Evolutionary conservation across 2,888 invertebrate species (phyloP).

Genomic region (Ochropleura plecta): DNA sequence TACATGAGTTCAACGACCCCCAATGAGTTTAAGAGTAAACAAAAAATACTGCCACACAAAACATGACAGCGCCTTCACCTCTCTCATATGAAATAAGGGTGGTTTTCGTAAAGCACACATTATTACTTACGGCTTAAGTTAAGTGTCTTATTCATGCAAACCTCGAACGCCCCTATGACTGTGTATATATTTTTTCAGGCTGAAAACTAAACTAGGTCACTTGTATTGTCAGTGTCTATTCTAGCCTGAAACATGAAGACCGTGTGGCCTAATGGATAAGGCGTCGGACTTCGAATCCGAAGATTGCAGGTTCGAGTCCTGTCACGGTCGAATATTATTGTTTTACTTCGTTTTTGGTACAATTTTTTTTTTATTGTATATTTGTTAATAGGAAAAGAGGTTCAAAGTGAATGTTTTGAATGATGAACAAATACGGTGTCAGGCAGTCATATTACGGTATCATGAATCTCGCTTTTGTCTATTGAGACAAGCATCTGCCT

Average conservation of each 20-base stretch:
- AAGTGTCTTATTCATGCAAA: not conserved
- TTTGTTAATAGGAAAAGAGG: not conserved
- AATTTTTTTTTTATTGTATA: not conserved
- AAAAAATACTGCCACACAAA: not conserved
- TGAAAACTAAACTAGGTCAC: conserved; percentile 22
- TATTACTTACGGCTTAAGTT: not conserved
- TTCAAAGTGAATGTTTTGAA: not conserved
- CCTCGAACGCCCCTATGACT: not conserved
- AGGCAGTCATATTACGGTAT: not conserved
- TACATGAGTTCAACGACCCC: not conserved
- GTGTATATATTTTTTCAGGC: conserved; percentile 4
- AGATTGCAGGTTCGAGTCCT: conserved; percentile 94
- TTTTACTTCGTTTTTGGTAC: not conserved
- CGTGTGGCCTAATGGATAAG: conserved; percentile 94
- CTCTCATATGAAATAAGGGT: not conserved
- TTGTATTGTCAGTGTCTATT: not conserved
- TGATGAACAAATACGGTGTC: not conserved
- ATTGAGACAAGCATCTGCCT: not conserved
- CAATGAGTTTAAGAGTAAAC: not conserved
- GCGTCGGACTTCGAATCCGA: conserved; percentile 94
- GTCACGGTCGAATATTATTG: conserved; percentile 90
- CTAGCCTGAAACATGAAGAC: conserved; percentile 71
- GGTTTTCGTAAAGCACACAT: not conserved
- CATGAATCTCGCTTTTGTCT: not conserved
- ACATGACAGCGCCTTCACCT: not conserved